Evolutionary conservation across 2,113 vertebrate species (phyloP).

Genomic region (Ammodytes marinus): DNA sequence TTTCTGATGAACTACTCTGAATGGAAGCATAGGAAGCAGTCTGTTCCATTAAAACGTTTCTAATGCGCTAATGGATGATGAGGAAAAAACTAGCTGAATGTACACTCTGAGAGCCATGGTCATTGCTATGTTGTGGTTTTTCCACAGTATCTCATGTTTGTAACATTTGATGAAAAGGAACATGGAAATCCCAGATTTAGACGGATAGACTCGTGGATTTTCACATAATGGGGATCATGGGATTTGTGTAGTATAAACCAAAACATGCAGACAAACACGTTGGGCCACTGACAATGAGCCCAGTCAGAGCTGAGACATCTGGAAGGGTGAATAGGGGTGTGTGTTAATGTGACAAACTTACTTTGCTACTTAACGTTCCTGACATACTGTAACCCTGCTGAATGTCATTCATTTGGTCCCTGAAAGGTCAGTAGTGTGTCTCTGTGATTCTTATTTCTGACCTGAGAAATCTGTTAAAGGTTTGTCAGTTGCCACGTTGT

Average conservation of each 20-base stretch:
- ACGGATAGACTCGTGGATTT: background rate
- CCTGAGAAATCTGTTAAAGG: background rate
- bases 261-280: background rate
- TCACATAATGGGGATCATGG: background rate
- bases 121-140: background rate
- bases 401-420: slow-evolving; percentile 17
- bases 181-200: background rate
- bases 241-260: background rate
- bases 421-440: background rate
- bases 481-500: background rate
- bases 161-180: background rate
- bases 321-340: background rate
- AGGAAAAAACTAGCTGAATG: background rate
- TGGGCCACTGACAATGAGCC: slow-evolving; percentile 19
- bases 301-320: background rate
- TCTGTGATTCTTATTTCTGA: background rate
- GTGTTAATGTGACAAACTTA: slow-evolving; percentile 7
- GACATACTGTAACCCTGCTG: slow-evolving; percentile 26
- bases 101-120: background rate
- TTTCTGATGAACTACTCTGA: background rate
- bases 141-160: background rate
- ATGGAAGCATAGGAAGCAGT: background rate
- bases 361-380: slow-evolving; percentile 40
- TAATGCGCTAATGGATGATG: background rate
- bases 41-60: background rate